Evolutionary conservation across 2,113 vertebrate species (phyloP).

Genomic region (Butorides virescens): DNA sequence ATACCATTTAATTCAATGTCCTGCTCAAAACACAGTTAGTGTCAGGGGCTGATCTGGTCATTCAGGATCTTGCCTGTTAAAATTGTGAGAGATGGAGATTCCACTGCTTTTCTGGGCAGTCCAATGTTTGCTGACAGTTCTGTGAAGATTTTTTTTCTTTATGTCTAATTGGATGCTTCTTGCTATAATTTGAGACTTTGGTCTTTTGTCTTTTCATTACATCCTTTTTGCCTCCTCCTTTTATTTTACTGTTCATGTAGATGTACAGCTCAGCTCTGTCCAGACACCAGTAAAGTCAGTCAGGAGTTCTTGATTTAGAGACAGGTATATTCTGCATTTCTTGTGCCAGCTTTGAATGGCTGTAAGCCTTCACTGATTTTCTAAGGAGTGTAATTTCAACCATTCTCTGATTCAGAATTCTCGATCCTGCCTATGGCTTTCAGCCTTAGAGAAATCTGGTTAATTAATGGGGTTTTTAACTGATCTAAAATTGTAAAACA

Average conservation of each 20-base stretch:
- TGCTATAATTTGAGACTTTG: neutral
- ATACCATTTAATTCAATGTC: neutral
- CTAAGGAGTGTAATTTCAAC: neutral
- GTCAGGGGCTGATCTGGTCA: neutral
- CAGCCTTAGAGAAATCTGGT: neutral
- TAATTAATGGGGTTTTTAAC: neutral
- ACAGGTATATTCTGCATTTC: neutral
- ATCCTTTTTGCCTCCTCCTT: neutral
- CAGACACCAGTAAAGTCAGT: neutral
- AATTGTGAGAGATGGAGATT: neutral
- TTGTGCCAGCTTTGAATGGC: neutral
- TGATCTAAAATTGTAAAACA: neutral
- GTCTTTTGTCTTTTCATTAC: neutral
- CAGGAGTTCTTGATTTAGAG: neutral
- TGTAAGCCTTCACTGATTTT: neutral
- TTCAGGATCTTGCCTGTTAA: neutral
- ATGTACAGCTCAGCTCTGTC: neutral
- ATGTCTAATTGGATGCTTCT: neutral
- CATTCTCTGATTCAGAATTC: neutral
- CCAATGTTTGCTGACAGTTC: neutral
- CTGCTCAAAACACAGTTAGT: neutral
- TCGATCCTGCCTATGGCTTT: neutral
- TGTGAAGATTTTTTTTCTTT: neutral
- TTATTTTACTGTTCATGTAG: neutral
- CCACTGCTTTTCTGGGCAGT: neutral